phyloP scores from a whole-genome alignment of 2,888 invertebrate species.

The Cerastis leucographa region DNA sequence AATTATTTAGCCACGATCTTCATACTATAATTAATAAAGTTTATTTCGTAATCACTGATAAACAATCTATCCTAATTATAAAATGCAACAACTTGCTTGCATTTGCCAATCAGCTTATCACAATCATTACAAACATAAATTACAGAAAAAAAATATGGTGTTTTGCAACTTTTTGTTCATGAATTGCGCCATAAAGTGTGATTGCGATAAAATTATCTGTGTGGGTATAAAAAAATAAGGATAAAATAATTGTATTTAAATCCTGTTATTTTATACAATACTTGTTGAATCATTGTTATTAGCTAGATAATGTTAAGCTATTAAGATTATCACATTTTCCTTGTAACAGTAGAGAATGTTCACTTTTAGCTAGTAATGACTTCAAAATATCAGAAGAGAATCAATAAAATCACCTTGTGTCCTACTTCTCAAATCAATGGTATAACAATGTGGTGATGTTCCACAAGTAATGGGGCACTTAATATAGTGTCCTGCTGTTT shows the following conservation, averaged over 20 bases:
- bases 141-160: background rate
- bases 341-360: background rate
- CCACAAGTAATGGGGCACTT: too few species aligned
- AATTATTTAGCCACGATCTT: background rate
- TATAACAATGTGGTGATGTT: too few species aligned
- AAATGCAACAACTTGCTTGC: background rate
- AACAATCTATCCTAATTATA: background rate
- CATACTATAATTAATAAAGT: too few species aligned
- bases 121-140: background rate
- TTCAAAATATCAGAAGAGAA: background rate
- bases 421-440: background rate
- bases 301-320: conserved; percentile 21
- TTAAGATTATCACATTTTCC: conserved; percentile 27
- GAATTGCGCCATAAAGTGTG: conserved; percentile 4
- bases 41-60: background rate
- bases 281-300: conserved; percentile 23
- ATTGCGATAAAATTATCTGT: conserved; percentile 16
- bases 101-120: conserved; percentile 11
- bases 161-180: conserved; percentile 18
- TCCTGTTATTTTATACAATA: conserved; percentile 7
- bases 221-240: conserved; percentile 18
- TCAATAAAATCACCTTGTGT: background rate
- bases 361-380: background rate
- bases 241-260: conserved; percentile 35
- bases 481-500: too few species aligned